phyloP scores from a whole-genome alignment of 2,888 invertebrate genomes.

The Ectemnius cavifrons region DNA sequence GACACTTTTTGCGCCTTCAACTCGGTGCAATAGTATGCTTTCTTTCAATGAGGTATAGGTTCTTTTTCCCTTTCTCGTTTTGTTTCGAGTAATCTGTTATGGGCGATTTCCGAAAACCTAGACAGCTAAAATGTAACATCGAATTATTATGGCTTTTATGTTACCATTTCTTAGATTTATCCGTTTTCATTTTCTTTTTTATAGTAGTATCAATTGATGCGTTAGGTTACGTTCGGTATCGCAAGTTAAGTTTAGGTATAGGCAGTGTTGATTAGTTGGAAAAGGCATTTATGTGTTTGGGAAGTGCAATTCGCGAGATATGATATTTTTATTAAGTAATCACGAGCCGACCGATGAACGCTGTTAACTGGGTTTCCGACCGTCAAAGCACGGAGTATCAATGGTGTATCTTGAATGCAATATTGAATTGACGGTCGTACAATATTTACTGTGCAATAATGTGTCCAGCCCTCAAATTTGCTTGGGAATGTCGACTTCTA shows the following conservation, averaged over 20 bases:
- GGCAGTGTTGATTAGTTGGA: constrained; percentile 29
- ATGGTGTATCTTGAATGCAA: constrained; percentile 11
- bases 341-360: constrained; percentile 18
- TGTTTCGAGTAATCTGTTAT: constrained; percentile 5
- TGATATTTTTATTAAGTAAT: constrained; percentile 18
- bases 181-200: constrained; percentile 21
- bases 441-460: constrained; percentile 56
- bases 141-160: constrained; percentile 34
- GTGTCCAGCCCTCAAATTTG: constrained; percentile 34
- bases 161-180: constrained; percentile 53
- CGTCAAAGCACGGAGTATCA: neutral
- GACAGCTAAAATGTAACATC: constrained; percentile 27
- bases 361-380: constrained; percentile 9
- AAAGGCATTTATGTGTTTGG: constrained; percentile 57
- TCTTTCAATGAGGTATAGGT: constrained; percentile 5
- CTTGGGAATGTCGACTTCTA: constrained; percentile 27
- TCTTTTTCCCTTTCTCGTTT: constrained; percentile 9
- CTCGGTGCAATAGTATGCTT: constrained; percentile 3
- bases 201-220: constrained; percentile 15
- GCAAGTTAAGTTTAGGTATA: constrained; percentile 33
- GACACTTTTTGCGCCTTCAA: constrained; percentile 33
- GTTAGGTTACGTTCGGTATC: constrained; percentile 15
- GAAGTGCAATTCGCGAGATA: constrained; percentile 68
- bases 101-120: constrained; percentile 14
- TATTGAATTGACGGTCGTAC: constrained; percentile 26